Percentiles rank a stretch among this genome's conserved stretches.
Conservation (phyloP, 2,113 vertebrate species). For the Melospiza melodia region DNA sequence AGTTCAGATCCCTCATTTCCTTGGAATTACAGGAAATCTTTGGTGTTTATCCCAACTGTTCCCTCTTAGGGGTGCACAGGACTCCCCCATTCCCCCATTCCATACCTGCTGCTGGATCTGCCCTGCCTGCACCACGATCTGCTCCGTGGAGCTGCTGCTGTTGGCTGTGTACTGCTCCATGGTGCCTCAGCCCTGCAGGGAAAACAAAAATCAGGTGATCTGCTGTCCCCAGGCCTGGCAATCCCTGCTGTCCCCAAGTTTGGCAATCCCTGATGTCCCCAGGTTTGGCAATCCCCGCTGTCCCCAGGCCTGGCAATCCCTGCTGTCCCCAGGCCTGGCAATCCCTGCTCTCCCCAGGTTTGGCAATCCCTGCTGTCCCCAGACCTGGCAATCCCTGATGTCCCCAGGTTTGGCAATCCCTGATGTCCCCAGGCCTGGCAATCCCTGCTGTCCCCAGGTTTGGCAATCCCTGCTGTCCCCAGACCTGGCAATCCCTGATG, state of each 20-base stretch:
- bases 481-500: no score
- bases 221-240: not conserved
- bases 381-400: no score
- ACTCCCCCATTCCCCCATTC: accelerated
- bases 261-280: no score
- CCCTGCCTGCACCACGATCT: conserved; percentile 96
- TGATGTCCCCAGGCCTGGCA: no score
- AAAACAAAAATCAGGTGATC: not conserved
- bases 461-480: not conserved
- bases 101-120: conserved; percentile 97
- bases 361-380: no score
- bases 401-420: no score
- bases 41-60: not conserved
- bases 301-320: no score
- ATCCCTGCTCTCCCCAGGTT: no score
- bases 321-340: no score
- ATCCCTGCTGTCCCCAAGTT: no score
- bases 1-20: not conserved
- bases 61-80: not conserved
- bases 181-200: not conserved
- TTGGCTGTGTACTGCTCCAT: conserved; percentile 98
- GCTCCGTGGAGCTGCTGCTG: conserved; percentile 90
- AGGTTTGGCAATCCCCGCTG: no score
- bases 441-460: not conserved
- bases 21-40: not conserved